Conservation (phyloP, 2,888 invertebrate genomes). For the Drosophila kuntzei region DNA sequence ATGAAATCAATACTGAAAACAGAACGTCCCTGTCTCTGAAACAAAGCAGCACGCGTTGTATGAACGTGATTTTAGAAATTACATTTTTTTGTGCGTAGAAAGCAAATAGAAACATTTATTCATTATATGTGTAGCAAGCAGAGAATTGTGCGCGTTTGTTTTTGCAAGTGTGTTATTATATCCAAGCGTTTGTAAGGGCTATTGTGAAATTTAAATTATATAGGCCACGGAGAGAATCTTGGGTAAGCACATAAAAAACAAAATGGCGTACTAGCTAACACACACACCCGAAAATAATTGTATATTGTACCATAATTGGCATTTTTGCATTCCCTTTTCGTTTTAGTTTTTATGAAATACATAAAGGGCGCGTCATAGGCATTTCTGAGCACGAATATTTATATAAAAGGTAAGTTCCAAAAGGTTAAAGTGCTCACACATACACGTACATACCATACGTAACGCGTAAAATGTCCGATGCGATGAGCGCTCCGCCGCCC, state of each 20-base stretch:
- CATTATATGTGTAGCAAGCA: constrained; percentile 24
- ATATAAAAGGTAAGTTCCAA: constrained; percentile 56
- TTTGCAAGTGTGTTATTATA: constrained; percentile 20
- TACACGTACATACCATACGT: constrained; percentile 18
- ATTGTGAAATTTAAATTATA: constrained; percentile 17
- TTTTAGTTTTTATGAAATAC: constrained; percentile 12
- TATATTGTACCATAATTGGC: constrained; percentile 23
- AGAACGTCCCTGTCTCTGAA: constrained; percentile 18
- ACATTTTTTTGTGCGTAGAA: constrained; percentile 18
- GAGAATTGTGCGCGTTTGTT: constrained; percentile 24
- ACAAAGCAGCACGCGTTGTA: constrained; percentile 33
- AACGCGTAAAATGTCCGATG: constrained; percentile 74
- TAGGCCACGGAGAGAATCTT: constrained; percentile 47
- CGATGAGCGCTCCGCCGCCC: constrained; percentile 77
- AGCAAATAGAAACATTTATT: constrained; percentile 18
- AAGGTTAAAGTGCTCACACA: constrained; percentile 49
- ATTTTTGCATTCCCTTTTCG: constrained; percentile 20
- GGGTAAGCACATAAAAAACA: constrained; percentile 53
- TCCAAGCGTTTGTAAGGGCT: constrained; percentile 3
- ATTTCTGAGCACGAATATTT: constrained; percentile 15
- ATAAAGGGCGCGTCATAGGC: constrained; percentile 17
- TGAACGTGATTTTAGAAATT: constrained; percentile 43
- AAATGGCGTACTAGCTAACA: constrained; percentile 46
- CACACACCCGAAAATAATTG: background rate
- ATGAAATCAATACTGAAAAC: constrained; percentile 23